Evolutionary conservation across 2,113 vertebrate species (phyloP), one percentile per base, ranked within the genome.

Genomic region (Oncorhynchus nerka): DNA sequence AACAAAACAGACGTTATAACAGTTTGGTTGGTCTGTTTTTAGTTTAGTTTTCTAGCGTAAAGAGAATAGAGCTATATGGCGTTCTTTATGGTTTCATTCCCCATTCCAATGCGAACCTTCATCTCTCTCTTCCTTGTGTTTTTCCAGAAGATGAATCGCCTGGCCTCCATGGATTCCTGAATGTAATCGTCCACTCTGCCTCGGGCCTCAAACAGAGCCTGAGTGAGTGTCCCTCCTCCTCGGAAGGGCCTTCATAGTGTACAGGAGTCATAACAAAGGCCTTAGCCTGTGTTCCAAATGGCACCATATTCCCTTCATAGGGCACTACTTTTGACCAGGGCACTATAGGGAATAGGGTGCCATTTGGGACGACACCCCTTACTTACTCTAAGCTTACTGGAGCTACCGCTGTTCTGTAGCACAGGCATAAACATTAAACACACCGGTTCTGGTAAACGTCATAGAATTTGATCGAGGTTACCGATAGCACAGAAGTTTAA

Each of bases 181-280:
- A 98, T 70, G 97, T 99, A 87, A 99, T 99, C 48, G 95, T 99
- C 87, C 98, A 99, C 87, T 99, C 98, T 4, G 98, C 98, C 83
- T 95, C 92, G 0, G 98, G 98, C 86, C 96, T 99, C 90, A 98
- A 97, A 86, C 97, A 99, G 91, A 98, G 96, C 83, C 95, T 96
- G 84, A 99, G 97, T 99, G 91, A 95, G 97, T 94, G 78, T 68
- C 68, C 77, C 55, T 70, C 55, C 66, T 16, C 24, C 64, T 51
- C 24, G 24, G 30, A 32, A 59, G 28, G 5, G 19, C 66, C 45
- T 55, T 32, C 16, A 16, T 62, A n/a, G 20, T 62, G 9, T 62
- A 62, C 59, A 62, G n/a, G 51, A 55, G 51, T 16, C 4, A 55
- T 55, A 55, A 19, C 59, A 62, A n/a, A 62, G 59, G 59, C 5